Evolutionary conservation across 2,797 vertebrate genomes (phyloP).

Genomic region (Danio tinwini): DNA sequence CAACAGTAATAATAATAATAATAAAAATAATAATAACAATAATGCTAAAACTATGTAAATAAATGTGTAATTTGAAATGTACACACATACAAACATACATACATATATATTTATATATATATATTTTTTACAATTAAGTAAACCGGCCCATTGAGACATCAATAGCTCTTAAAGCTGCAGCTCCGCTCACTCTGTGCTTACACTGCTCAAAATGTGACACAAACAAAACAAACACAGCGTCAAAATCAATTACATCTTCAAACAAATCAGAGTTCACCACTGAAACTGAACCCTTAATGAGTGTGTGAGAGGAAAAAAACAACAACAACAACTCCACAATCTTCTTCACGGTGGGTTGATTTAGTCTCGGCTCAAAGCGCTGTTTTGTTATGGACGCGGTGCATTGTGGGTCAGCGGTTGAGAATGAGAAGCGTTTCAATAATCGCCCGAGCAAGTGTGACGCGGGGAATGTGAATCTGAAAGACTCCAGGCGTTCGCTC

Average conservation of each 20-base stretch:
- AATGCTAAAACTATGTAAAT: no score
- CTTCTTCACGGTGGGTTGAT: neutral
- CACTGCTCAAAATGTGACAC: neutral
- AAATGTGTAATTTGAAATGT: no score
- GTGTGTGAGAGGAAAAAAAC: neutral
- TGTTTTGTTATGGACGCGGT: neutral
- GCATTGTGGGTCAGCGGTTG: constrained; percentile 27
- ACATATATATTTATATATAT: no score
- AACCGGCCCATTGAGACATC: no score
- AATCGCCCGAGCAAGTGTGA: constrained; percentile 7
- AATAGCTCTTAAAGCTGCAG: no score
- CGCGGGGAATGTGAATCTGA: constrained; percentile 4
- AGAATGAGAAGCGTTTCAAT: constrained; percentile 39
- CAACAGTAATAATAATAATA: no score
- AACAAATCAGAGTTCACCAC: constrained; percentile 3
- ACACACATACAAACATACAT: no score
- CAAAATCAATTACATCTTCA: neutral
- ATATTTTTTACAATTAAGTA: no score
- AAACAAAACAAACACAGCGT: neutral
- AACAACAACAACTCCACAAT: neutral
- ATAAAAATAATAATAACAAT: no score
- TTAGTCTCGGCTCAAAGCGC: neutral
- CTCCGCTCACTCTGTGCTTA: neutral
- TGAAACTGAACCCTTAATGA: neutral
- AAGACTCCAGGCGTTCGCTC: constrained; percentile 26